Conservation (phyloP, 1,140 invertebrate species). For the Bemisia tabaci region DNA sequence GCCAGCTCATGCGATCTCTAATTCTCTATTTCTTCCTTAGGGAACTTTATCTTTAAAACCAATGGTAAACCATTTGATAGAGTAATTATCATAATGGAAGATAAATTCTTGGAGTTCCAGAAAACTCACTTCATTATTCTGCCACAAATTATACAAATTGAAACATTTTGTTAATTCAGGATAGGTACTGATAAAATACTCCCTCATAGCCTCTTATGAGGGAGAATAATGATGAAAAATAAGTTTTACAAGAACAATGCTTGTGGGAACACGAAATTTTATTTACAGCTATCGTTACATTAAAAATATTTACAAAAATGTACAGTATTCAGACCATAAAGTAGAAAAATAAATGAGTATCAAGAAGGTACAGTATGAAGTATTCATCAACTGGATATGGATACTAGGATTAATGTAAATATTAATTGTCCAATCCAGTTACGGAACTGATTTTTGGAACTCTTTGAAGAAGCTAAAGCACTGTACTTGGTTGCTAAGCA, state of each 20-base stretch:
- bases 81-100: too few species aligned
- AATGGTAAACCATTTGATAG: too few species aligned
- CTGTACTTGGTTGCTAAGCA: background rate
- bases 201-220: background rate
- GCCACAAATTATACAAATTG: too few species aligned
- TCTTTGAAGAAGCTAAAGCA: background rate
- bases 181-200: too few species aligned
- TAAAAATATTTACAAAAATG: background rate
- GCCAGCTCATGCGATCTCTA: too few species aligned
- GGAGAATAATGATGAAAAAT: background rate
- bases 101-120: too few species aligned
- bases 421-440: background rate
- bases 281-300: background rate
- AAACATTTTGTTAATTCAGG: too few species aligned
- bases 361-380: background rate
- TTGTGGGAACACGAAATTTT: background rate
- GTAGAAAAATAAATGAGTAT: background rate
- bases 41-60: too few species aligned
- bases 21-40: too few species aligned
- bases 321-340: background rate
- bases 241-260: background rate
- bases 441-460: background rate
- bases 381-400: background rate
- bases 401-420: background rate
- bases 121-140: too few species aligned